phyloP scores from a whole-genome alignment of 2,888 invertebrate genomes.

The Chesias legatella region DNA sequence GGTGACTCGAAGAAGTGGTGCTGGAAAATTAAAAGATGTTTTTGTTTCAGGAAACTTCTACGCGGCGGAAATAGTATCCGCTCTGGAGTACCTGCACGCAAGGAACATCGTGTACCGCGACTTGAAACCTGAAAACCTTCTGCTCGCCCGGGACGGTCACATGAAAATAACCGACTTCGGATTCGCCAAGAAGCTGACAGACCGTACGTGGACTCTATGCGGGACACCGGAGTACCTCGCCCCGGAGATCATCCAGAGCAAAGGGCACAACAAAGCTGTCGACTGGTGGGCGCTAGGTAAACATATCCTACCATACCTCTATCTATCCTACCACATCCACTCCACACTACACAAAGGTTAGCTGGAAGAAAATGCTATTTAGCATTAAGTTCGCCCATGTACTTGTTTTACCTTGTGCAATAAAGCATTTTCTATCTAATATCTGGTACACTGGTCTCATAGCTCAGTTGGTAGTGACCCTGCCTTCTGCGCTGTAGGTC shows the following conservation, averaged over 20 bases:
- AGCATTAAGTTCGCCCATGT: too few species aligned
- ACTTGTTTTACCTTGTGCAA: too few species aligned
- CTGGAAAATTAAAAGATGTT: slow-evolving; percentile 1
- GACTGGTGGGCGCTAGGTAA: slow-evolving; percentile 99
- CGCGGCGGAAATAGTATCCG: slow-evolving; percentile 95
- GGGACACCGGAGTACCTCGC: slow-evolving; percentile 99
- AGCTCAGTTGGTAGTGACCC: too few species aligned
- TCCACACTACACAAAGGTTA: too few species aligned
- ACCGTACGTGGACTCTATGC: slow-evolving; percentile 97
- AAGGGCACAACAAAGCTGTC: slow-evolving; percentile 98
- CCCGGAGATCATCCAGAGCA: slow-evolving; percentile 97
- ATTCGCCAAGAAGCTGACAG: slow-evolving; percentile 96
- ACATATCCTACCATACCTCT: too few species aligned
- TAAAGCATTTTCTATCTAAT: too few species aligned
- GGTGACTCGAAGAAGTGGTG: too few species aligned
- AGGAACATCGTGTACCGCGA: slow-evolving; percentile 93
- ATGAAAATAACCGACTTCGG: slow-evolving; percentile 99
- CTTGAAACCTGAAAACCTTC: slow-evolving; percentile 95
- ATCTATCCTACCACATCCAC: too few species aligned
- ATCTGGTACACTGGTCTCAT: too few species aligned
- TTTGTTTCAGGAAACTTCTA: slow-evolving; percentile 89
- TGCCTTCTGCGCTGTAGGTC: too few species aligned
- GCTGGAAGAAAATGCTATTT: too few species aligned
- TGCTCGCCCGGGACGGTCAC: slow-evolving; percentile 95
- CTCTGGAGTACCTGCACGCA: slow-evolving; percentile 95